Base-by-base conservation (phyloP, 2,113 vertebrate species). In the Morone saxatilis region DNA sequence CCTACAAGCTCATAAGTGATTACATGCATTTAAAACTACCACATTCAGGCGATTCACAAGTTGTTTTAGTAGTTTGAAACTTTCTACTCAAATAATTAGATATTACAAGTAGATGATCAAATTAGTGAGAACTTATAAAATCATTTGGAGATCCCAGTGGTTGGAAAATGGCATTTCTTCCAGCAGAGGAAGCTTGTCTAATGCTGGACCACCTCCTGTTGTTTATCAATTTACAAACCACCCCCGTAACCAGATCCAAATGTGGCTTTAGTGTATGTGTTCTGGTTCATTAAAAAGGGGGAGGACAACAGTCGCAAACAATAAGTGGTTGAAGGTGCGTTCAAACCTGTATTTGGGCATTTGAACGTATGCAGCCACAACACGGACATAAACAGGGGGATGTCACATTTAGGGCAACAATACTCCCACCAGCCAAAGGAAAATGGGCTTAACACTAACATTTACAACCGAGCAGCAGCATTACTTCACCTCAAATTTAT, bases 321-420 rank as follows among this genome's bases (percentile, higher is more conserved):
- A 63, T 40, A 25, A 25, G n/a, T 11, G 41, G 8, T 3, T 36
- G 4, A 10, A 13, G n/a, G 6, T 6, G 48, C 50, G 8, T 56
- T 70, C 40, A 48, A 76, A 50, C 19, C 10, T 40, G 11, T 38
- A 16, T 9, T 41, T 65, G 7, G 17, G 19, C 77, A 57, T 50
- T 10, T 70, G 54, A n/a, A 81, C 1, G 36, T 81, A 68, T 25
- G 7, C 67, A 63, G 22, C 38, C 31, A 10, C 48, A 60, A 41
- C 41, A 57, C n/a, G 54, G 51, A 61, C 54, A 71, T 25, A 56
- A 66, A 13, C 12, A 43, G 13, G 62, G 14, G 11, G 4, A 22
- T 31, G 31, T 31, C 31, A 31, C 31, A 31, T 31, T 31, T 31
- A 31, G 31, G 31, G 31, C 31, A 31, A 31, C 31, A 31, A 2